Conservation (phyloP, 2,888 invertebrate species). For the Anthrax anthrax region DNA sequence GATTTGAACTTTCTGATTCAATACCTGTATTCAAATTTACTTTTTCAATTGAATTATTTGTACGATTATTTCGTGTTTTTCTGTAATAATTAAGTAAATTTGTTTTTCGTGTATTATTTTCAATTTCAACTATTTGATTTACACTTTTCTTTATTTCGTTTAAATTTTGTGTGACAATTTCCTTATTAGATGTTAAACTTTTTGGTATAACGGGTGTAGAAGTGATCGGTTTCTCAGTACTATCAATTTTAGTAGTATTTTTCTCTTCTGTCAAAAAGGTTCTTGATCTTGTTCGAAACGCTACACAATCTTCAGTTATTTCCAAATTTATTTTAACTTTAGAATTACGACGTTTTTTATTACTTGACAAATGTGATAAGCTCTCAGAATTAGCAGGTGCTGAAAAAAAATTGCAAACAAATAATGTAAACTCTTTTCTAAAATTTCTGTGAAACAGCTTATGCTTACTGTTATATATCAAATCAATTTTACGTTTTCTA, state of each 20-base stretch:
- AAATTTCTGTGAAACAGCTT: too few relatives aligned
- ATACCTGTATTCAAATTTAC: too few relatives aligned
- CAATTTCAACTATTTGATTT: too few relatives aligned
- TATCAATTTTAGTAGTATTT: conserved; percentile 4
- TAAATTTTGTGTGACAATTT: not conserved
- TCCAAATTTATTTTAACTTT: not conserved
- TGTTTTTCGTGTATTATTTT: conserved; percentile 9
- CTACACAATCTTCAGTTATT: conserved; percentile 25
- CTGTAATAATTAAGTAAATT: conserved; percentile 31
- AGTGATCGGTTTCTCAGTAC: not conserved
- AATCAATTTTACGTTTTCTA: too few relatives aligned
- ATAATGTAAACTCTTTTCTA: too few relatives aligned
- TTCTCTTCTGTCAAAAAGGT: conserved; percentile 14
- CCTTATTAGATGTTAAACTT: not conserved
- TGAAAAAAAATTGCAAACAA: not conserved
- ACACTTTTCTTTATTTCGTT: too few relatives aligned
- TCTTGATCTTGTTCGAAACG: conserved; percentile 31
- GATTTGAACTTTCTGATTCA: too few relatives aligned
- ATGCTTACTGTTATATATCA: too few relatives aligned
- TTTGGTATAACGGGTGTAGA: too few relatives aligned
- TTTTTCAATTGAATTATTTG: not conserved
- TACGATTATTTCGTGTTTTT: conserved; percentile 21
- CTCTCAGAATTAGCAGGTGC: not conserved
- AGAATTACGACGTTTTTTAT: conserved; percentile 3
- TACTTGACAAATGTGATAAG: not conserved